Base-by-base conservation (phyloP, 1,140 invertebrate genomes). In the Philopotamus ludificatus region DNA sequence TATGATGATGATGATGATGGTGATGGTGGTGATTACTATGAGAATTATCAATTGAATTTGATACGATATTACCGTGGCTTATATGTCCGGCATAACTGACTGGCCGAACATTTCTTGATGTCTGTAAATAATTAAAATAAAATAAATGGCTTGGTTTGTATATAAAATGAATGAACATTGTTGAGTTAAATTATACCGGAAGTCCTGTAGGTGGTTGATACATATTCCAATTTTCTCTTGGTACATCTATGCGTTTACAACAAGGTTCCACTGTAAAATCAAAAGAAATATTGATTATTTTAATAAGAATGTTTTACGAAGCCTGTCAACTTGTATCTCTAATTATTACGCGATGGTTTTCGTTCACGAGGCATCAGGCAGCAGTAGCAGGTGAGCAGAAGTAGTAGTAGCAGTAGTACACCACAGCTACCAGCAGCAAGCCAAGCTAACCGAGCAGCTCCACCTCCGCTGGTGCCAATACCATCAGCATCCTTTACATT, bases 361-460 rank as follows among this genome's bases (percentile, higher is more conserved):
- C 80, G 79, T 71, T 81, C 76, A 53, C 79, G 79, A 73, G 79
- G 79, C 79, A 81, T 81, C 70, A 80, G 79, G 75, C 79, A 77
- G 72, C 79, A 81, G 73, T 81, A 80, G 73, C 77, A 80, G 71
- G 80, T 79, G 74, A 81, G 74, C 72, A 69, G 60, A 20, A 69
- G 57, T 22, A 80, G 72, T 66, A 80, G 75, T 70, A 80, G 75
- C 75, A 78, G 77, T 74, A 79, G 68, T 70, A 81, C 78, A 53
- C 79, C 79, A 69, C 78, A 78, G 71, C 80, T 73, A 20, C 79
- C 79, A 63, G 77, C 79, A 66, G 78, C 74, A 73, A 81, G 75
- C 79, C 79, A 81, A 74, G 77, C 77, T 74, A 81, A 79, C 77
- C 79, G 80, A 75, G 80, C 74, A 76, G 64, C 61, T 28, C 62